Evolutionary conservation across 2,797 vertebrate species (phyloP).

Genomic region (Erethizon dorsatum): DNA sequence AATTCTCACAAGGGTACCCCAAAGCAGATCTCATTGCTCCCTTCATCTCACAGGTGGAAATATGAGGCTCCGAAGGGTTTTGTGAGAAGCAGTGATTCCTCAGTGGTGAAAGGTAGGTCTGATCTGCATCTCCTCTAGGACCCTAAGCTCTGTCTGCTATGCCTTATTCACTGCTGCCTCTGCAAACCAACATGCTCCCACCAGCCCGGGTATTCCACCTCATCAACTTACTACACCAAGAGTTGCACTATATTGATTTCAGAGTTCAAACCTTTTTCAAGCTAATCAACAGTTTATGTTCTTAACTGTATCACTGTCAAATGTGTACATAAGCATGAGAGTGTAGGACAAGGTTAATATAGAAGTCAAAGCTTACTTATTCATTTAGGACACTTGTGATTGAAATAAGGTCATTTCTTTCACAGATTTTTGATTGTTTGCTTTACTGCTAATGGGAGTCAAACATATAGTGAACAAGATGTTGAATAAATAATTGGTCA

Average conservation of each 20-base stretch:
- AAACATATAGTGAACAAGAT: neutral
- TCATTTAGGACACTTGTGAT: neutral
- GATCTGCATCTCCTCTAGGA: neutral
- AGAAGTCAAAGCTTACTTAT: neutral
- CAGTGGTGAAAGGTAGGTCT: neutral
- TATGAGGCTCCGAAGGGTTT: neutral
- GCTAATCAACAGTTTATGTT: neutral
- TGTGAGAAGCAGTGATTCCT: fast-evolving
- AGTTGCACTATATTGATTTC: neutral
- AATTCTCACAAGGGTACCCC: no score
- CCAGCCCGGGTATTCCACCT: fast-evolving
- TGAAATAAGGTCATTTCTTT: neutral
- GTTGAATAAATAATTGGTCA: neutral
- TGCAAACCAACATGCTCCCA: fast-evolving
- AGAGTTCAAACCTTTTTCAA: neutral
- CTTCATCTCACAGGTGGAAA: neutral
- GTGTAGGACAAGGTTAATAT: neutral
- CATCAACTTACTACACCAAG: fast-evolving
- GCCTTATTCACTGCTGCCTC: neutral
- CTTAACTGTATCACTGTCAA: neutral
- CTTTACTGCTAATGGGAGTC: neutral
- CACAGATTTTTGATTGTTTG: neutral
- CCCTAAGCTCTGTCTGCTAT: neutral
- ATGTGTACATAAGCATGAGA: neutral
- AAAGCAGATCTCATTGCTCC: neutral